Evolutionary conservation across 2,797 vertebrate genomes (phyloP).

Genomic region (Chrysocyon brachyurus): DNA sequence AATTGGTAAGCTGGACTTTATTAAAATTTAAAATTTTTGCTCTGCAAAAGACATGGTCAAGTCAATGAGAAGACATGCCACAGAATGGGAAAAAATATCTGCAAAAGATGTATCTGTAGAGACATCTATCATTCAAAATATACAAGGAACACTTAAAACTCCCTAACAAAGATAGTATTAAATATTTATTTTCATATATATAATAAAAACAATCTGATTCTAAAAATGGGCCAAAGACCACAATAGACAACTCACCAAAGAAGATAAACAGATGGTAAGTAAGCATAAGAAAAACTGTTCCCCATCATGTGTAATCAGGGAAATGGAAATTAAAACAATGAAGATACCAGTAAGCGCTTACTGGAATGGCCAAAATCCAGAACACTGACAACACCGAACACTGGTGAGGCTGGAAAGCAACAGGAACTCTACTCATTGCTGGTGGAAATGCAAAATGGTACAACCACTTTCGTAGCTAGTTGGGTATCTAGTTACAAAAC

Average conservation of each 20-base stretch:
- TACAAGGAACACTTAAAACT: slow-evolving; percentile 1
- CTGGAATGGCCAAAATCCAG: not conserved
- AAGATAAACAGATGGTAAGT: not conserved
- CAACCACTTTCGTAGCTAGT: not conserved
- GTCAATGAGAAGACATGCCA: not conserved
- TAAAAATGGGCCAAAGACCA: not conserved
- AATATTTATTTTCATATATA: not conserved
- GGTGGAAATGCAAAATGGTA: not conserved
- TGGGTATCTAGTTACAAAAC: not conserved
- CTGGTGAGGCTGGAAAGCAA: not conserved
- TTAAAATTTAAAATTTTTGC: not conserved
- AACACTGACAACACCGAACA: not conserved
- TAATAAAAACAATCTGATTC: not conserved
- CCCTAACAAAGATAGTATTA: not conserved
- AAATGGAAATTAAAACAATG: not conserved
- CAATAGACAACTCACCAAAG: not conserved
- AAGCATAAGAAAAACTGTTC: not conserved
- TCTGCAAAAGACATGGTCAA: not conserved
- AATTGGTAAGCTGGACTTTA: not conserved
- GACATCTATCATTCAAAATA: not conserved
- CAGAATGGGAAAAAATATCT: not conserved
- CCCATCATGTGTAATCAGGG: not conserved
- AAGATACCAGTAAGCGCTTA: not conserved
- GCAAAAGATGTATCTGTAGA: not conserved
- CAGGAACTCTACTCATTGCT: not conserved